Conservation (phyloP, 2,888 invertebrate genomes). For the Troides aeacus region DNA sequence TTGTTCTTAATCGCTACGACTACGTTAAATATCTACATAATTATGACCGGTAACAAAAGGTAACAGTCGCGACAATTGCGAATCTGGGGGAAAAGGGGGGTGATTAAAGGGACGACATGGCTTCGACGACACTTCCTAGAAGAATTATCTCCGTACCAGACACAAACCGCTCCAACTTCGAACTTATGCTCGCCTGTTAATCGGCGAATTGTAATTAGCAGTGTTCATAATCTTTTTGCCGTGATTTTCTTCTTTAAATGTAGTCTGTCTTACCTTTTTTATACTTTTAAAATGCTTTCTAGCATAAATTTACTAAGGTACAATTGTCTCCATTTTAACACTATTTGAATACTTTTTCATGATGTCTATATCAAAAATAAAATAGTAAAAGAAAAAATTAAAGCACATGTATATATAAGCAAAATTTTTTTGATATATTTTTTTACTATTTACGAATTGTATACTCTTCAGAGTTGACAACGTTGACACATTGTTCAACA, state of each 20-base stretch:
- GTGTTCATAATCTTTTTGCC: slow-evolving; percentile 13
- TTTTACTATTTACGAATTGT: too few species aligned
- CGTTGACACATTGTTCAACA: too few species aligned
- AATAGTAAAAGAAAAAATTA: too few species aligned
- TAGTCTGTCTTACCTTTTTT: background rate
- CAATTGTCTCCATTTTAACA: too few species aligned
- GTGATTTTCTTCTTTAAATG: slow-evolving; percentile 6
- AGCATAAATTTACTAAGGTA: too few species aligned
- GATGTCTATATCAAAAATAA: too few species aligned
- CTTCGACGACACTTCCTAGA: slow-evolving; percentile 48
- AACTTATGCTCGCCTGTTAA: slow-evolving; percentile 49
- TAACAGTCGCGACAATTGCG: slow-evolving; percentile 37
- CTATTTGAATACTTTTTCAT: too few species aligned
- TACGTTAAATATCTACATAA: background rate
- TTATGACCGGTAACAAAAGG: slow-evolving; percentile 38
- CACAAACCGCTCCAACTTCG: slow-evolving; percentile 48
- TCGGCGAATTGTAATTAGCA: slow-evolving; percentile 53
- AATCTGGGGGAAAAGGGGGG: slow-evolving; percentile 19
- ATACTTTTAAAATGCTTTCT: background rate
- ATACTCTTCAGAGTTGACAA: too few species aligned
- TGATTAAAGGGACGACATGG: slow-evolving; percentile 32
- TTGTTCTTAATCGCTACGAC: background rate
- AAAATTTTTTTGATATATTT: too few species aligned
- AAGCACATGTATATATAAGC: too few species aligned
- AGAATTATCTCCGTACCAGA: slow-evolving; percentile 56